Percentiles rank a stretch among this genome's conserved stretches.
Conservation (phyloP, 2,797 vertebrate species). For the Gymnoscopelus microlampas region DNA sequence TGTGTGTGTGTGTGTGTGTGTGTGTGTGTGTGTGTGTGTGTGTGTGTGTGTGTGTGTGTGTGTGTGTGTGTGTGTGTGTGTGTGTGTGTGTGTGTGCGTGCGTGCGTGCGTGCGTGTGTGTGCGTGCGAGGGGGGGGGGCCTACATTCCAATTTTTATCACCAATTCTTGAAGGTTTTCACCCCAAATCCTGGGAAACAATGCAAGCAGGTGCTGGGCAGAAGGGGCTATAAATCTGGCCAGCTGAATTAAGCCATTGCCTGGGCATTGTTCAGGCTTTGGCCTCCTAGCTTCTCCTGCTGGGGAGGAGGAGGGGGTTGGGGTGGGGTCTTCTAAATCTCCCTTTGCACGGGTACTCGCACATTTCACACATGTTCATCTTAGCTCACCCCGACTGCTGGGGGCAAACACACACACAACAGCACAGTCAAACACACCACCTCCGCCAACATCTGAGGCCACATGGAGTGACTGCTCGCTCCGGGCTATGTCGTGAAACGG, state of each 20-base stretch:
- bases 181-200: constrained; percentile 74
- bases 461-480: neutral
- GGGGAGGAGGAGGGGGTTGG: constrained; percentile 37
- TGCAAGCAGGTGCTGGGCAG: constrained; percentile 73
- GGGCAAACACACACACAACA: constrained; percentile 11
- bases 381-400: constrained; percentile 31
- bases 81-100: neutral
- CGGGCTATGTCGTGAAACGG: neutral
- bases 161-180: constrained; percentile 56
- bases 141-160: constrained; percentile 59
- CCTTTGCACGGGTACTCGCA: constrained; percentile 47
- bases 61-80: constrained; percentile 2
- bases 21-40: neutral
- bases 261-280: constrained; percentile 69
- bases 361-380: constrained; percentile 56
- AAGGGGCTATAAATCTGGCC: constrained; percentile 77
- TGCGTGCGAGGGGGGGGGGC: neutral
- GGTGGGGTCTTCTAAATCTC: constrained; percentile 53
- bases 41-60: neutral
- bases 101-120: neutral
- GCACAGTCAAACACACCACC: neutral
- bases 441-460: neutral
- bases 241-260: constrained; percentile 75
- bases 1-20: constrained; percentile 3
- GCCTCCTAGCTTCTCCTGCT: constrained; percentile 67